Evolutionary conservation across 2,888 invertebrate genomes (phyloP).

Genomic region (Plutella xylostella): DNA sequence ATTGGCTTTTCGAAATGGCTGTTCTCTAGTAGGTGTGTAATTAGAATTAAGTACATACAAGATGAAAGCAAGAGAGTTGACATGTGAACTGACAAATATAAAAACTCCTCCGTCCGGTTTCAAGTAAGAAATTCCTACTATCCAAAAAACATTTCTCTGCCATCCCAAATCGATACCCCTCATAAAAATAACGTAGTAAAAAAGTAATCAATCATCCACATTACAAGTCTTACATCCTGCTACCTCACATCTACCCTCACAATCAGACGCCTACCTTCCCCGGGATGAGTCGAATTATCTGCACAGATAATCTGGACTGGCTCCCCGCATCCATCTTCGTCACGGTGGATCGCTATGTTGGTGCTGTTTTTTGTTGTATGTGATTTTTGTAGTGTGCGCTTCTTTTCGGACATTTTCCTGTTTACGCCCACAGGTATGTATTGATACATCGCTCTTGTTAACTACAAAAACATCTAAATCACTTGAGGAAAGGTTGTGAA

Average conservation of each 20-base stretch:
- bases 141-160: neutral
- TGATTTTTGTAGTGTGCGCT: neutral
- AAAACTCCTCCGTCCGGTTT: no score
- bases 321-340: constrained; percentile 5
- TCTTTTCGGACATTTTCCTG: no score
- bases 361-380: neutral
- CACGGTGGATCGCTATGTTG: neutral
- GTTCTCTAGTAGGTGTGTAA: neutral
- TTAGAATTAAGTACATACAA: neutral
- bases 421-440: no score
- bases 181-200: no score
- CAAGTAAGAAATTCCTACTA: no score
- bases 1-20: neutral
- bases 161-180: neutral
- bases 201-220: constrained; percentile 1
- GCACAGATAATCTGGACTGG: neutral
- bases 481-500: no score
- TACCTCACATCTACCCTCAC: no score
- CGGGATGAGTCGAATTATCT: neutral
- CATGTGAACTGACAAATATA: no score
- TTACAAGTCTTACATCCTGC: no score
- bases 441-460: no score
- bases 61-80: neutral
- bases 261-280: constrained; percentile 1
- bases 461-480: no score